Base-by-base conservation (phyloP, 2,797 vertebrate species). In the Syncerus caffer region DNA sequence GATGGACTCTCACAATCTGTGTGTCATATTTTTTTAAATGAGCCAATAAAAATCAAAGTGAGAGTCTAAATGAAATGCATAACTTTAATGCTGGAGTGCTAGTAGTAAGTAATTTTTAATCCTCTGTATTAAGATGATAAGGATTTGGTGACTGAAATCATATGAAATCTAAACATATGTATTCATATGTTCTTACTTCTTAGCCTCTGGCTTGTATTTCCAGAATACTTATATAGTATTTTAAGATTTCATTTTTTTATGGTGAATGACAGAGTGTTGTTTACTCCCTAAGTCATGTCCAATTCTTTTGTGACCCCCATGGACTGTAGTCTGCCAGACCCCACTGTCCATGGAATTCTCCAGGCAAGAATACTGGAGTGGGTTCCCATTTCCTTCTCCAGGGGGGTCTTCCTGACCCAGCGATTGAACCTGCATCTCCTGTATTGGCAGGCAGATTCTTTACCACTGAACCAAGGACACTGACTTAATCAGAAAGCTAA, bases 81-180 rank as follows among this genome's bases (percentile, higher is more conserved):
- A 25, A 27, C 71, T 74, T 74, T 74, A 74, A 25, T 42, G 38
- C 67, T 74, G 67, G 67, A 74, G 42, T 23, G 71, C 13, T 45
- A 76, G 23, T 76, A 45, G 71, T 76, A 74, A 88, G 67, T 74
- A 74, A 90, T 82, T 96, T 96, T 71, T 64, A 90, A n/a, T 45
- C 9, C 14, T 93, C 51, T 85, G 6, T 89, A 83, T 82, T 93
- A 90, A 95, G 50, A 91, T 93, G 31, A 31, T 96, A 82, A 95
- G 87, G 58, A 95, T 95, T 95, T 89, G 71, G 82, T 80, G 78
- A 90, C 50, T 88, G n/a, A 74, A 89, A 47, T 93, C 86, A 19
- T 71, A 17, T 95, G 53, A 38, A 91, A 89, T 93, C 93, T 93
- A 95, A 84, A 86, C 85, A 3, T 76, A 64, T 91, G 14, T 84